A percentile compares a stretch with the other conserved stretches of the same genome.
Conservation (phyloP, 2,888 invertebrate species). For the Limenitis camilla region DNA sequence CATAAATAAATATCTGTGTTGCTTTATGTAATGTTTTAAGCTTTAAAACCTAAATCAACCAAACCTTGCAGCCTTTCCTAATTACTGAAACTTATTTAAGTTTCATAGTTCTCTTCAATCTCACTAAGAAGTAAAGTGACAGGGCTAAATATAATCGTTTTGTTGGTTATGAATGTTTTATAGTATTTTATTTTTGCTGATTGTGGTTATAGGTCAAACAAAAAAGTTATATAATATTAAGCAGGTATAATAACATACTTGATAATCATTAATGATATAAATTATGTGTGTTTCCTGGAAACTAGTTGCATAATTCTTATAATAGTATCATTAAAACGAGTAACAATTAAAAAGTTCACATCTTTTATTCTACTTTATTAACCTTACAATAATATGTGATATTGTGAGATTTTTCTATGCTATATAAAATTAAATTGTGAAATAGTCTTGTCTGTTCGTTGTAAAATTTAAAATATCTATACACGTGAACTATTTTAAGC, state of each 20-base stretch:
- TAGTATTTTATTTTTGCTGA: neutral
- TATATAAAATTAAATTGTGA: too few species aligned
- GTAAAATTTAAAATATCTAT: too few species aligned
- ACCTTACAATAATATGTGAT: conserved; percentile 27
- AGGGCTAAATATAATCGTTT: too few species aligned
- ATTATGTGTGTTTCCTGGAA: conserved; percentile 8
- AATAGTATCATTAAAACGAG: conserved; percentile 12
- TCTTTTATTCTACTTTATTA: conserved; percentile 23
- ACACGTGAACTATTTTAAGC: too few species aligned
- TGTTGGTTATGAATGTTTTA: too few species aligned
- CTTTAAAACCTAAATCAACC: too few species aligned
- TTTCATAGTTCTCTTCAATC: neutral
- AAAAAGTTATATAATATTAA: neutral
- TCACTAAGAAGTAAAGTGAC: too few species aligned
- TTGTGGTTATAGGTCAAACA: neutral
- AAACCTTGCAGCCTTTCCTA: too few species aligned
- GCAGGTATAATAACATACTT: neutral
- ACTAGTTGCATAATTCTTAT: conserved; percentile 10
- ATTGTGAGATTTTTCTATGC: conserved; percentile 48
- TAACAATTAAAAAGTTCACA: conserved; percentile 27
- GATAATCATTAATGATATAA: neutral
- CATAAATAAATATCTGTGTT: too few species aligned
- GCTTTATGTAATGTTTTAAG: too few species aligned
- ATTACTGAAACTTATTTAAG: too few species aligned
- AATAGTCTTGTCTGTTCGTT: too few species aligned